Percentiles rank a stretch among this genome's conserved stretches.
Conservation (phyloP, 1,140 invertebrate species). For the Palaemon carinicauda region DNA sequence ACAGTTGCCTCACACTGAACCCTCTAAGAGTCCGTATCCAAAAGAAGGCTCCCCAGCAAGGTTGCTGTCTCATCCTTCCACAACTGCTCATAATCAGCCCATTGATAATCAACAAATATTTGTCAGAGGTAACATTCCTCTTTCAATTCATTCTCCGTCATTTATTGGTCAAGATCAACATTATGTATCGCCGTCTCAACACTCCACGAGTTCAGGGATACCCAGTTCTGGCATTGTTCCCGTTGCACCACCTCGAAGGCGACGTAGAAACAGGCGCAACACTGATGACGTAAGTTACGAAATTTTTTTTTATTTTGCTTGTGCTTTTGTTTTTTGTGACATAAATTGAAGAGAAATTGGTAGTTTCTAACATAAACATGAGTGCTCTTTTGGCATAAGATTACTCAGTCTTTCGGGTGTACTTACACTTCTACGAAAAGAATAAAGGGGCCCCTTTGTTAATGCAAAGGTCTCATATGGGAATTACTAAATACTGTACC, state of each 20-base stretch:
- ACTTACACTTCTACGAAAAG: no score
- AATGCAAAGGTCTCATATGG: no score
- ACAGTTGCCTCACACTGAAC: conserved; percentile 33
- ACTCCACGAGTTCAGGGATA: neutral
- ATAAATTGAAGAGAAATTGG: neutral
- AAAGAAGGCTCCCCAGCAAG: neutral
- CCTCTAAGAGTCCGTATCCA: neutral
- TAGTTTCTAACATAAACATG: no score
- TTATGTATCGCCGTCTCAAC: neutral
- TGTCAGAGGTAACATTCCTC: no score
- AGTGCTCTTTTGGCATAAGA: no score
- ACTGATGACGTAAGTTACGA: conserved; percentile 36
- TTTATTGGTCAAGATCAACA: neutral
- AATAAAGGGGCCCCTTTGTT: no score
- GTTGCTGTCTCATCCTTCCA: neutral
- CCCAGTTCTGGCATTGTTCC: neutral
- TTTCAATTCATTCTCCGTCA: neutral
- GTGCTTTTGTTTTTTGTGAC: neutral
- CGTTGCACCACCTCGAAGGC: conserved; percentile 42
- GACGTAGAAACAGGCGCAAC: conserved; percentile 25
- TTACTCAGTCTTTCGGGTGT: no score
- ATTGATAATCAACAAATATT: neutral
- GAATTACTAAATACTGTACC: no score
- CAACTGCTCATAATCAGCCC: neutral
- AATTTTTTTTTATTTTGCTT: neutral